A percentile compares a stretch with the other conserved stretches of the same genome.
Evolutionary conservation across 2,113 vertebrate species (phyloP).

Genomic region (Cariama cristata): DNA sequence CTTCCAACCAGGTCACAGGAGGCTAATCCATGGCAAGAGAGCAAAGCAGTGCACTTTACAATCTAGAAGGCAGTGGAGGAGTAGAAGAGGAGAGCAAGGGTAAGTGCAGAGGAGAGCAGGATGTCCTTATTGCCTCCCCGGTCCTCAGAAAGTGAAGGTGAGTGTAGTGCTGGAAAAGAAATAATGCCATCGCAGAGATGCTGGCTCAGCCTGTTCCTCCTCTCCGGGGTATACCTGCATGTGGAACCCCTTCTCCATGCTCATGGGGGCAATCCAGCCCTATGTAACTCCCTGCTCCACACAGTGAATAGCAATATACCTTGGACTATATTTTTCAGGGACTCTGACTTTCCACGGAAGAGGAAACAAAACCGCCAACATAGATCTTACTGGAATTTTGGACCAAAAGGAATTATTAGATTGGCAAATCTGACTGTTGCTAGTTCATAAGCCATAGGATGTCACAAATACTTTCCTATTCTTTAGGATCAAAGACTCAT

Average conservation of each 20-base stretch:
- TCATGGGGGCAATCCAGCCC: background rate
- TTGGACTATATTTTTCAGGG: background rate
- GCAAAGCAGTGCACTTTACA: background rate
- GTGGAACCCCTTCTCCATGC: background rate
- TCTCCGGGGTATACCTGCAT: background rate
- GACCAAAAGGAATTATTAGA: background rate
- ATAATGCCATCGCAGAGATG: background rate
- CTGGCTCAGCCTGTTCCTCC: background rate
- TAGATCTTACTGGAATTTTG: background rate
- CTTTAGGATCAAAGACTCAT: background rate
- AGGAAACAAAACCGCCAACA: background rate
- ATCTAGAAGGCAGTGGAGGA: background rate
- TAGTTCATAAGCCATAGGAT: background rate
- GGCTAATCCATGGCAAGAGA: background rate
- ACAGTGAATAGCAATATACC: background rate
- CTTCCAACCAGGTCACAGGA: background rate
- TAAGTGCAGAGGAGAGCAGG: background rate
- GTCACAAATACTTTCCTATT: background rate
- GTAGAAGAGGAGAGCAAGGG: background rate
- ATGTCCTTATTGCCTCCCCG: background rate
- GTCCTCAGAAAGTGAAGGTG: background rate
- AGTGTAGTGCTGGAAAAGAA: background rate
- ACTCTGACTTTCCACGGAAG: background rate
- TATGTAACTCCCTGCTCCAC: background rate
- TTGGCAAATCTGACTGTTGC: background rate